Evolutionary conservation across 2,113 vertebrate species (phyloP), one percentile per base, ranked within the genome.

Genomic region (Periophthalmodon schlosseri): DNA sequence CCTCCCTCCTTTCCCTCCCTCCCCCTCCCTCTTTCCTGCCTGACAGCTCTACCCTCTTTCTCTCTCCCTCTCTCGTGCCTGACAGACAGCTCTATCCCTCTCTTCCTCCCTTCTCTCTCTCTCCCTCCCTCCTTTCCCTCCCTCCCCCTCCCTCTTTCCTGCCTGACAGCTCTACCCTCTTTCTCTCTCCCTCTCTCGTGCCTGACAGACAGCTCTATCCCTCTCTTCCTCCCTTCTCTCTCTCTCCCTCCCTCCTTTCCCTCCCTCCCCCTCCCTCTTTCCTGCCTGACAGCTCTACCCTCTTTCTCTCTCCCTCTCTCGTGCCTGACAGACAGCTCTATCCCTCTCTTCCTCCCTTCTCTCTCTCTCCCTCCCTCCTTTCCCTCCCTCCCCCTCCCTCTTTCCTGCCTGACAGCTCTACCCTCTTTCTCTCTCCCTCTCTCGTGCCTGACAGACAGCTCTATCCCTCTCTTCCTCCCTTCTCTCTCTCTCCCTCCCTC

Each of bases 351-450:
- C 73, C 33, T 52, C 81, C 84, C 65, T 74, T 39, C n/a, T n/a
- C n/a, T n/a, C n/a, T n/a, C n/a, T 84, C 80, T 46, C 47, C 5
- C n/a, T n/a, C n/a, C n/a, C n/a, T n/a, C n/a, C n/a, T n/a, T n/a
- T n/a, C n/a, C n/a, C n/a, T n/a, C n/a, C n/a, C n/a, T n/a, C n/a
- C 47, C 50, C 72, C 82, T 79, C 84, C 83, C 89, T 86, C 75
- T 78, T 11, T 74, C 64, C 69, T 46, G 15, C 70, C 72, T n/a
- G n/a, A n/a, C n/a, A n/a, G n/a, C n/a, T n/a, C n/a, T n/a, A n/a
- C n/a, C n/a, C n/a, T n/a, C n/a, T n/a, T 56, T 15, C 63, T 74
- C 75, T 72, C 47, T 78, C 70, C 56, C 76, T 84, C 81, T 69
- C 56, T 81, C 82, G n/a, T n/a, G n/a, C n/a, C n/a, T n/a, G n/a